Base-by-base conservation (phyloP, 2,888 invertebrate species). In the Heliconius charithonia region DNA sequence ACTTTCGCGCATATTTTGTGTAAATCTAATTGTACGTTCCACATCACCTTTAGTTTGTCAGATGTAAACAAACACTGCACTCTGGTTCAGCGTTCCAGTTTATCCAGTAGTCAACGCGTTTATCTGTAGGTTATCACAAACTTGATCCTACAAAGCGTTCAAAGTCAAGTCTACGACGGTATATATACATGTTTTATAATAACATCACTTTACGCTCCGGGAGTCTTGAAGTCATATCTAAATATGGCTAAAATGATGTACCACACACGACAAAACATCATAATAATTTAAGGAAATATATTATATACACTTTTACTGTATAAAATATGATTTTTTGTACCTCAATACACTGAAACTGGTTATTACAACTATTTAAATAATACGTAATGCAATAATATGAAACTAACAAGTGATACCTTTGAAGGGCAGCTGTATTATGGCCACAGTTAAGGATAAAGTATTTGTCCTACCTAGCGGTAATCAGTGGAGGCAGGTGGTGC, bases 81-180 rank as follows among this genome's bases (percentile, higher is more conserved):
- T 80, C 63, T 81, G 79, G 79, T 80, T 77, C 59, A 59, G 78
- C 75, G 76, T 32, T 72, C 77, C 75, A 75, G 79, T 74, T 74
- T 81, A 75, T 77, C 77, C 80, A 81, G 71, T 81, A 79, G 71
- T 79, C 63, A 69, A 66, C 27, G 59, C 80, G 83, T 86, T 88
- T 89, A 91, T 90, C 89, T 82, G 83, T 82, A 87, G 93, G 91
- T 93, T 93, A 93, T 93, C 92, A 76, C 74, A 71, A 78, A 77
- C 81, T 81, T 84, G 82, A 78, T 80, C 81, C 75, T 75, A 82
- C 83, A 81, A 82, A 80, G 78, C 82, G 84, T 83, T 86, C 69
- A 85, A 82, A 87, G 79, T 82, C 86, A 83, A 85, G 82, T 84
- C 85, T 83, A 85, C 84, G 82, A 87, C 86, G 86, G 85, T 83